Percentiles rank a stretch among this genome's conserved stretches.
phyloP scores from a whole-genome alignment of 2,113 vertebrate genomes.

The Elaphurus davidianus region DNA sequence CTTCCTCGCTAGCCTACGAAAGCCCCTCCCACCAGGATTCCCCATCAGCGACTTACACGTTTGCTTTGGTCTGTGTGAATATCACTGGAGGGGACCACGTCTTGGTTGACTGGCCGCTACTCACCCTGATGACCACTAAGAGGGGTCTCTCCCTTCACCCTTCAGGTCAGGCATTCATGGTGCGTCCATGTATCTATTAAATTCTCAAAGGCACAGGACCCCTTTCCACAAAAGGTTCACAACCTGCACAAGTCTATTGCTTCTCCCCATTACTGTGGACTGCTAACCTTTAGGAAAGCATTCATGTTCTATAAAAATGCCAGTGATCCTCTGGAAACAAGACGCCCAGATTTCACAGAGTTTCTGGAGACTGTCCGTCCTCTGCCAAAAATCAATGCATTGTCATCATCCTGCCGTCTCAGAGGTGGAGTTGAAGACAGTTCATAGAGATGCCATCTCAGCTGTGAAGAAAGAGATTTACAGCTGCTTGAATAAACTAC shows the following conservation, averaged over 20 bases:
- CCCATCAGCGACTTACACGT: rapidly evolving
- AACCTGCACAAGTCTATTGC: rapidly evolving
- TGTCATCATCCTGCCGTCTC: background rate
- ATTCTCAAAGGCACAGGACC: background rate
- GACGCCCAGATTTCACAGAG: background rate
- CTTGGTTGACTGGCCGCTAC: background rate
- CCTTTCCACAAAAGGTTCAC: background rate
- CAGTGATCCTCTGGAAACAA: background rate
- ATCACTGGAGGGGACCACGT: rapidly evolving
- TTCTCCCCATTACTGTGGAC: background rate
- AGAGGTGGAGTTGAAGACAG: background rate
- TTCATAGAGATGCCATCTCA: background rate
- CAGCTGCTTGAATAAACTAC: background rate
- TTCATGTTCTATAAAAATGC: background rate
- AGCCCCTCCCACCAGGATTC: background rate
- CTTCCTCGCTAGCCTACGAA: background rate
- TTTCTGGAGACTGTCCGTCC: background rate
- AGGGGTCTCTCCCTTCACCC: background rate
- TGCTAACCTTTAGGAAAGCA: background rate
- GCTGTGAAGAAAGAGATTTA: background rate
- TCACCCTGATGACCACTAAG: background rate
- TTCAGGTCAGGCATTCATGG: rapidly evolving
- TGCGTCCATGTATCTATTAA: background rate
- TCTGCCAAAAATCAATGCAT: background rate
- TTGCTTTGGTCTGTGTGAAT: background rate